These are phyloP conservation scores for Zhuqinia jingwanae DNA, from an alignment of 2,888 invertebrate species.

Conservation along the genomic window DNA sequence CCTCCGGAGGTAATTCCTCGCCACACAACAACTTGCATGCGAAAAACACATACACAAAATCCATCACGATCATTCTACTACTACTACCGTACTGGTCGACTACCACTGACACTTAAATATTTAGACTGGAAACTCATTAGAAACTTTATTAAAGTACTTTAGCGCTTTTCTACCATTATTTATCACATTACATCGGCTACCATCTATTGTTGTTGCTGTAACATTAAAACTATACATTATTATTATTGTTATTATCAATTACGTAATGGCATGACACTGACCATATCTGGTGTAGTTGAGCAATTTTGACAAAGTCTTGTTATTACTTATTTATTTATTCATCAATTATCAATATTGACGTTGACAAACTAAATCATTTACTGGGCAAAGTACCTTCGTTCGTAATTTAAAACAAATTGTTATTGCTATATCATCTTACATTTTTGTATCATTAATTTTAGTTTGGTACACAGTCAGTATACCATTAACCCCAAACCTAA, in stretches of 20 bases:
- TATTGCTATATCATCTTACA: no score
- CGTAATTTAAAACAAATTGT: no score
- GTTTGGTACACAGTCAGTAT: slow-evolving; percentile 29
- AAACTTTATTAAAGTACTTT: neutral
- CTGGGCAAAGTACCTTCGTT: no score
- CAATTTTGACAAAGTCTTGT: slow-evolving; percentile 16
- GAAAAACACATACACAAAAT: no score
- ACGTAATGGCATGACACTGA: slow-evolving; percentile 41
- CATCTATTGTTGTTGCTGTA: neutral
- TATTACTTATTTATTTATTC: neutral
- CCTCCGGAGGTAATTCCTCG: slow-evolving; percentile 61
- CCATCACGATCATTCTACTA: no score
- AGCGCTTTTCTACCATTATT: neutral
- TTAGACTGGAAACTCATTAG: neutral
- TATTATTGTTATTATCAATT: neutral
- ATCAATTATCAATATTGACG: neutral
- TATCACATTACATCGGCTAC: neutral
- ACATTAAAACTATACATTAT: neutral
- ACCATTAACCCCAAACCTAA: slow-evolving; percentile 33
- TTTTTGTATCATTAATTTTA: neutral
- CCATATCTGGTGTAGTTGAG: slow-evolving; percentile 9
- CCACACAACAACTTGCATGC: slow-evolving; percentile 51
- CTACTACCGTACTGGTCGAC: slow-evolving; percentile 39
- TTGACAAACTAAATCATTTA: no score
- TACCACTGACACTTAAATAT: slow-evolving; percentile 21